Evolutionary conservation across 1,140 invertebrate genomes (phyloP), one percentile per base, ranked within the genome.

Genomic region (Elymnias hypermnestra): DNA sequence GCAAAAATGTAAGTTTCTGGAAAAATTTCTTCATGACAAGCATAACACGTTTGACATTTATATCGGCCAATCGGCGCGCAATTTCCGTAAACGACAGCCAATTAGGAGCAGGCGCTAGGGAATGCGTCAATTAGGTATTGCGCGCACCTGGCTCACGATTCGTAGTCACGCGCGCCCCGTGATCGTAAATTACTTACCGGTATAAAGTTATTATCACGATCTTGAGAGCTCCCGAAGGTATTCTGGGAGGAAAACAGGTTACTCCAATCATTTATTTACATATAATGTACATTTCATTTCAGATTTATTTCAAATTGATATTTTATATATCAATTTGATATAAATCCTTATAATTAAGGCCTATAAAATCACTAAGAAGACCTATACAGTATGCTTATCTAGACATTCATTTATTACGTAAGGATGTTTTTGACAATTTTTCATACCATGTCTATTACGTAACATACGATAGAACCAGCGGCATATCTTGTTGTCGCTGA

Each of bases 81-180:
- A 78, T 77, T 63, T 64, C 61, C 62, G 65, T 66, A 79, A 81
- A 81, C 70, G 66, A 69, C 53, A 59, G 61, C 73, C 76, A 77
- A 83, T 81, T 79, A 79, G 60, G 60, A 38, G 63, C 65, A 57
- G 66, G 74, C 68, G 72, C 73, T 67, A 57, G 57, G 59, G 65
- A 66, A 69, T 69, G 65, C 66, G 72, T 68, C 75, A 79, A 76
- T 77, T 74, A 78, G 65, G 64, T 67, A 66, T 56, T 60, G 19
- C 19, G 58, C 53, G 67, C 73, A 81, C 72, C 76, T 79, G 76
- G 72, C 61, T 63, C 70, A 75, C 72, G 76, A 78, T 36, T 37
- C 36, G 21, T 49, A 42, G 42, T 61, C 50, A 61, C 66, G 69
- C 66, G 57, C 63, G 44, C 43, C 52, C 15, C 53, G 43, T 46